phyloP scores from a whole-genome alignment of 2,113 vertebrate species.

The Corapipo altera region DNA sequence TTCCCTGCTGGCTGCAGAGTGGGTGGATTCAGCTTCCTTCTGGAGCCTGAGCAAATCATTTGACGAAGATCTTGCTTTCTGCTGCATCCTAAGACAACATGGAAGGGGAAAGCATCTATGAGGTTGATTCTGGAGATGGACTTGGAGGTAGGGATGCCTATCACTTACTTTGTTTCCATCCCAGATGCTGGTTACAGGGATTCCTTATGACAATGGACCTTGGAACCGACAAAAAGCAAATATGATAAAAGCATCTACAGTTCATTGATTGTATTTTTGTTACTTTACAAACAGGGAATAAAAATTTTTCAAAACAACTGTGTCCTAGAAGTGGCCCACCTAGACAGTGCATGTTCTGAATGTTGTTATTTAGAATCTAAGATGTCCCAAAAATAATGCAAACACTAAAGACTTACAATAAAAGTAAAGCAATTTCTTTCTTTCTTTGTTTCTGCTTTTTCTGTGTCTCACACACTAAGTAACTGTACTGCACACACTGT shows the following conservation, averaged over 20 bases:
- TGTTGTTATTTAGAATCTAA: background rate
- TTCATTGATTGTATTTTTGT: slow-evolving; percentile 29
- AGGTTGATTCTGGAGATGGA: slow-evolving; percentile 64
- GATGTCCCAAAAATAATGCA: background rate
- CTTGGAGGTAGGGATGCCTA: slow-evolving; percentile 58
- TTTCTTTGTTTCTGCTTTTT: background rate
- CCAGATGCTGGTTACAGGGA: slow-evolving; percentile 9
- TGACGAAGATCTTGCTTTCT: slow-evolving; percentile 12
- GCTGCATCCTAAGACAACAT: background rate
- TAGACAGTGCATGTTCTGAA: background rate
- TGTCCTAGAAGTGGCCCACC: background rate
- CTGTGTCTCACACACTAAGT: background rate
- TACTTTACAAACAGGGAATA: slow-evolving; percentile 23
- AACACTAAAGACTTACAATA: slow-evolving; percentile 12
- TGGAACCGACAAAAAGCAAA: background rate
- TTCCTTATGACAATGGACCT: background rate
- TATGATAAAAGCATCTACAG: background rate
- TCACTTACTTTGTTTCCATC: background rate
- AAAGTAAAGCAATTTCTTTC: slow-evolving; percentile 15
- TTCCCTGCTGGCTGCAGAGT: slow-evolving; percentile 34
- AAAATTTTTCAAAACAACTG: slow-evolving; percentile 24
- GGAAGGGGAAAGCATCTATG: slow-evolving; percentile 66
- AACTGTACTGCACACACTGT: background rate
- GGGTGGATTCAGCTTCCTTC: slow-evolving; percentile 38
- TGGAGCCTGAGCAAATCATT: slow-evolving; percentile 24